These are phyloP conservation scores for Eupithecia pulchellata DNA, from an alignment of 2,888 invertebrate genomes.

Conservation along the genomic window DNA sequence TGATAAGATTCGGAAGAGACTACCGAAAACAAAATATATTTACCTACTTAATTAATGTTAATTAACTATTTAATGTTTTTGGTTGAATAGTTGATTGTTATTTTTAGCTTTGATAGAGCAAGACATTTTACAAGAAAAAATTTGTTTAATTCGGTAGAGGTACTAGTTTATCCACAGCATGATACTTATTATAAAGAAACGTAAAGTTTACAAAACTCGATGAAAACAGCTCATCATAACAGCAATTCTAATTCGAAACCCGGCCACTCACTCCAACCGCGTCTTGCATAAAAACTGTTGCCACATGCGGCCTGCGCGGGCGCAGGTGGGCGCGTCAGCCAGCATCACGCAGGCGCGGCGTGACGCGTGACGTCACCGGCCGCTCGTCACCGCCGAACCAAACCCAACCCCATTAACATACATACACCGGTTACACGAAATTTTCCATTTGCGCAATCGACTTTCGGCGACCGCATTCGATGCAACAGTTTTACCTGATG, in stretches of 20 bases:
- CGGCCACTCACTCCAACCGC: constrained; percentile 44
- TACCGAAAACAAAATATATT: neutral
- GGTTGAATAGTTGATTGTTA: neutral
- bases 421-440: constrained; percentile 50
- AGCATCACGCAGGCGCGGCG: constrained; percentile 62
- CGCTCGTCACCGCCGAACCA: constrained; percentile 62
- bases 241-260: constrained; percentile 38
- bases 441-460: constrained; percentile 44
- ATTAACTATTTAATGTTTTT: no score
- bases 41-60: no score
- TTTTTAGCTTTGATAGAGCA: neutral
- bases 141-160: no score
- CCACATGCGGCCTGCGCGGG: constrained; percentile 44
- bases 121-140: neutral
- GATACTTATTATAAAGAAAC: neutral
- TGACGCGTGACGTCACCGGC: constrained; percentile 68
- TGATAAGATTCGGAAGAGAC: neutral
- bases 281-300: constrained; percentile 47
- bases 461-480: constrained; percentile 10
- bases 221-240: constrained; percentile 20
- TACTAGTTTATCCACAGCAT: neutral
- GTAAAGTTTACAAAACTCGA: constrained; percentile 5
- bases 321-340: constrained; percentile 68
- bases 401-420: constrained; percentile 56
- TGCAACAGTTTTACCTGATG: neutral